Evolutionary conservation across 1,140 invertebrate species (phyloP), one percentile per base, ranked within the genome.

Genomic region (Anastrepha obliqua): DNA sequence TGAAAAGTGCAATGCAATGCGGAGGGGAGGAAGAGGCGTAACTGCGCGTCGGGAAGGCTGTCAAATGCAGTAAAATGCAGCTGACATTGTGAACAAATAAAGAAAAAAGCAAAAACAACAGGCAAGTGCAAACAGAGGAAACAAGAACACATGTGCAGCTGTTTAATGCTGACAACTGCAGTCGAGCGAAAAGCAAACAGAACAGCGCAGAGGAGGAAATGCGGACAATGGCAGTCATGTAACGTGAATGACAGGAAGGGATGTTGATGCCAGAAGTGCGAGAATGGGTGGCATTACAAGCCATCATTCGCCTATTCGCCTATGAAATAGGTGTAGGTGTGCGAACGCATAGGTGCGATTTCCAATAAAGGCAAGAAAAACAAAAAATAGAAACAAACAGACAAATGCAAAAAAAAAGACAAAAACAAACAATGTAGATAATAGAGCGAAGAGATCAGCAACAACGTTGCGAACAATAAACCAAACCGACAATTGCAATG

Each of bases 31-130:
- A 44, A 13, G 3, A 5, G 3, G 11, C 1, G 9, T 13, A 44
- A 13, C 39, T 1, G 9, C 1, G 1, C 13, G 11, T 15, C 67
- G 9, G 42, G 51, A 8, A 11, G 74, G 9, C 74, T 81, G 47
- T 81, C 74, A 81, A 20, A 81, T 55, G 47, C 74, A 81, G 47
- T 11, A 29, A 81, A 81, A 81, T 81, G 74, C 74, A 78, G 74
- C 74, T 78, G 44, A 78, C 44, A 78, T 29, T 55, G 44, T 8
- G 44, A 42, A 78, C 47, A 78, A 51, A 78, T 78, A 78, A 78
- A 15, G 47, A 17, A 81, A 15, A 9, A 11, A 55, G n/a, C 74
- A 81, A 81, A 55, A 20, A 55, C 47, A 81, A 81, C n/a, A 81
- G 55, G 2, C 17, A 47, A 47, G 47, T 2, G 6, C 15, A 81